A percentile compares a stretch with the other conserved stretches of the same genome.
Conservation (phyloP, 2,888 invertebrate species). For the Macaria notata region DNA sequence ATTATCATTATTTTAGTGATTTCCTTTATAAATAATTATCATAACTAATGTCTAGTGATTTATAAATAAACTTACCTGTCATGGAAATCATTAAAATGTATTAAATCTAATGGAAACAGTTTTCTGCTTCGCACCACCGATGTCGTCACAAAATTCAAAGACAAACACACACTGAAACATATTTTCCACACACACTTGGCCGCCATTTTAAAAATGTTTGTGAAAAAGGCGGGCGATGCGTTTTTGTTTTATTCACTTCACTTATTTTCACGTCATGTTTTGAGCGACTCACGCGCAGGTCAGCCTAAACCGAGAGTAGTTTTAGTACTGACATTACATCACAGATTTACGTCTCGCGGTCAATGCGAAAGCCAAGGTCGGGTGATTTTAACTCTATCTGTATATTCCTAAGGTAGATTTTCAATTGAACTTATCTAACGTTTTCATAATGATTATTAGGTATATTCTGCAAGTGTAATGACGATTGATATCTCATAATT, state of each 20-base stretch:
- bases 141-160: conserved; percentile 34
- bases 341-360: conserved; percentile 1
- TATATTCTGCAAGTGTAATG: neutral
- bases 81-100: conserved; percentile 81
- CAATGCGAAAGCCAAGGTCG: conserved; percentile 1
- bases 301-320: conserved; percentile 7
- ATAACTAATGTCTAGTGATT: too few relatives aligned
- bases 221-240: neutral
- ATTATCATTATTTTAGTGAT: too few relatives aligned
- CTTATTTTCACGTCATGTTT: conserved; percentile 14
- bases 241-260: neutral
- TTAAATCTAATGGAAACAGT: conserved; percentile 75
- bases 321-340: conserved; percentile 13
- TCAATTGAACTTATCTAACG: neutral
- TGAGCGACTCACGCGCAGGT: conserved; percentile 5
- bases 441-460: neutral
- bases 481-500: neutral
- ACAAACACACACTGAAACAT: conserved; percentile 34
- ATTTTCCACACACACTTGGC: conserved; percentile 24
- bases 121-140: conserved; percentile 41
- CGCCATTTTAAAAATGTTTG: conserved; percentile 8
- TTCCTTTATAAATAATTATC: too few relatives aligned
- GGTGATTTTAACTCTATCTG: conserved; percentile 6
- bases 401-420: neutral
- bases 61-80: conserved; percentile 56